Evolutionary conservation across 2,888 invertebrate species (phyloP).

Genomic region (Cordylochernes scorpioides): DNA sequence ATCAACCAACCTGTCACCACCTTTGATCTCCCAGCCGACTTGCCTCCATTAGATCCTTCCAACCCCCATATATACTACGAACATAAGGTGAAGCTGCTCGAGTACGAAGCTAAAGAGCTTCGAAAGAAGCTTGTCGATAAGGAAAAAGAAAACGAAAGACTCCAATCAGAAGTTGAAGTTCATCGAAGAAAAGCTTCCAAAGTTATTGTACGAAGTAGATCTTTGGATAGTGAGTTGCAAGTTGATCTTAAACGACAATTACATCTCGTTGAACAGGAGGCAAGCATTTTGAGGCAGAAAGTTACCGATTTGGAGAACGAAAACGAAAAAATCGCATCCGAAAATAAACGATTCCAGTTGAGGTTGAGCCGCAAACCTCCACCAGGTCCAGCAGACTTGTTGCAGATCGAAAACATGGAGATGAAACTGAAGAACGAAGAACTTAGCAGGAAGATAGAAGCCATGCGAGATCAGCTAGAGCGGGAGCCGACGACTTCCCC

Average conservation of each 20-base stretch:
- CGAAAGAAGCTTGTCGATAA: slow-evolving; percentile 45
- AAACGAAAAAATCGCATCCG: slow-evolving; percentile 42
- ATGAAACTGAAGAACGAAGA: slow-evolving; percentile 33
- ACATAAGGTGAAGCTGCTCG: slow-evolving; percentile 31
- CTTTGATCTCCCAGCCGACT: slow-evolving; percentile 9
- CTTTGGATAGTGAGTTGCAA: slow-evolving; percentile 21
- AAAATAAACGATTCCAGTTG: slow-evolving; percentile 42
- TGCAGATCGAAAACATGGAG: slow-evolving; percentile 22
- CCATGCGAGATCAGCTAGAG: slow-evolving; percentile 7
- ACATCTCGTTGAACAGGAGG: slow-evolving; percentile 49
- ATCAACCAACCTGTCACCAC: slow-evolving; percentile 18
- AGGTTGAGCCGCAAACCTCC: slow-evolving; percentile 17
- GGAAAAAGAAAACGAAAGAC: slow-evolving; percentile 43
- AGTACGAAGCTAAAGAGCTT: slow-evolving; percentile 41
- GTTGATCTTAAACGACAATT: slow-evolving; percentile 43
- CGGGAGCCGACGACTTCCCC: slow-evolving; percentile 1
- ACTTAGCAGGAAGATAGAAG: slow-evolving; percentile 30
- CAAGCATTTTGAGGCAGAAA: slow-evolving; percentile 36
- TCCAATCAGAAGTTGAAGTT: slow-evolving; percentile 43
- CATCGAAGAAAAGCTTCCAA: slow-evolving; percentile 17
- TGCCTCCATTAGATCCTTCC: slow-evolving; percentile 6
- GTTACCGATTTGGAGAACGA: slow-evolving; percentile 33
- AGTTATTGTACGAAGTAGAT: slow-evolving; percentile 19
- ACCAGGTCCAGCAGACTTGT: slow-evolving; percentile 13
- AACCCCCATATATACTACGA: slow-evolving; percentile 29